Conservation (phyloP, 37 sponge, comb jelly and placozoan species). For the Oscarella lobularis region DNA sequence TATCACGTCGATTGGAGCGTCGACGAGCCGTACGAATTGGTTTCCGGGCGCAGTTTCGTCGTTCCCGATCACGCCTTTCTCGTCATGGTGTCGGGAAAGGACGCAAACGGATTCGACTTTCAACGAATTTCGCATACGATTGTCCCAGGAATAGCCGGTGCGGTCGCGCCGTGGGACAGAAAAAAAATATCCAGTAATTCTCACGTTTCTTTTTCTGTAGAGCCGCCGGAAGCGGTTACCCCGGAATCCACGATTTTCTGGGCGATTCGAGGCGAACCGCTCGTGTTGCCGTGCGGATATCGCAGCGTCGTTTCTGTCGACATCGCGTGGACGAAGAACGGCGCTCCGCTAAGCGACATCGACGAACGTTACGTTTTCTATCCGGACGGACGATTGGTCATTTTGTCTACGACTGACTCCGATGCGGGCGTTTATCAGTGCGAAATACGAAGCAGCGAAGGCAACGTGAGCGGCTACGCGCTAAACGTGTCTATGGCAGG, state of each 20-base stretch:
- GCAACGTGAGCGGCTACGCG: background rate
- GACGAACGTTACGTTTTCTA: background rate
- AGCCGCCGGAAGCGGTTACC: background rate
- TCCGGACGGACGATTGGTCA: background rate
- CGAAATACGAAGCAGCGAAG: background rate
- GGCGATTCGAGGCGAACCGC: background rate
- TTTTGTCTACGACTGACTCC: background rate
- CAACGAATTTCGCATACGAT: background rate
- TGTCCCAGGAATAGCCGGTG: background rate
- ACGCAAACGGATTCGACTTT: background rate
- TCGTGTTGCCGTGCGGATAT: background rate
- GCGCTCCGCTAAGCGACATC: background rate
- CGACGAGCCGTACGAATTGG: background rate
- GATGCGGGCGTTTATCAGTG: background rate
- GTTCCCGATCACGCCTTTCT: background rate
- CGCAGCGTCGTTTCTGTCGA: background rate
- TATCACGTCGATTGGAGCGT: background rate
- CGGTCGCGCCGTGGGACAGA: background rate
- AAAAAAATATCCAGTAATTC: too few species aligned
- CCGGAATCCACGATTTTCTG: background rate
- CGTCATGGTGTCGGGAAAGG: background rate
- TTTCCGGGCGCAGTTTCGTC: background rate
- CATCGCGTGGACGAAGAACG: background rate
- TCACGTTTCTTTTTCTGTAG: too few species aligned
- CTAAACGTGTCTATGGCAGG: background rate